Conservation (phyloP, 1,140 invertebrate genomes). For the Pectinophora gossypiella region DNA sequence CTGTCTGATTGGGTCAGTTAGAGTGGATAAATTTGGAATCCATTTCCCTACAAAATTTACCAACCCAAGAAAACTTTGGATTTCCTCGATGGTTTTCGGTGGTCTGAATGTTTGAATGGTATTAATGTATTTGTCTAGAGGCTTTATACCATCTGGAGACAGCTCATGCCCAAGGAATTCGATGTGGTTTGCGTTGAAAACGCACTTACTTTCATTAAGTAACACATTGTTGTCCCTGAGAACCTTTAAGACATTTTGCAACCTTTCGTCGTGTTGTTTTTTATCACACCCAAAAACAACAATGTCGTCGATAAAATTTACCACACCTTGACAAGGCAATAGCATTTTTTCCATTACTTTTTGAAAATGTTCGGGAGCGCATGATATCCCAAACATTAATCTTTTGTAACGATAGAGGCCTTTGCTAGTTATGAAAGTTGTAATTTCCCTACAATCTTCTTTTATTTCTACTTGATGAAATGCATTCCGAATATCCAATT, state of each 20-base stretch:
- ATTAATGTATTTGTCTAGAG: slow-evolving; percentile 5
- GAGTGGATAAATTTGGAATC: slow-evolving; percentile 21
- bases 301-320: slow-evolving; percentile 13
- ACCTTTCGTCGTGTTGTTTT: neutral
- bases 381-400: slow-evolving; percentile 11
- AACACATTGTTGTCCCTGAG: neutral
- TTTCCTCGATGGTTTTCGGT: neutral
- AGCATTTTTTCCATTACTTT: slow-evolving; percentile 19
- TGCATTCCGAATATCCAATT: slow-evolving; percentile 22
- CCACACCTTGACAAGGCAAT: slow-evolving; percentile 9
- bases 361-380: slow-evolving; percentile 22
- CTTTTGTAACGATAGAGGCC: slow-evolving; percentile 24
- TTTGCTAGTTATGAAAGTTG: slow-evolving; percentile 23
- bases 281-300: slow-evolving; percentile 2
- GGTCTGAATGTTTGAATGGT: slow-evolving; percentile 10
- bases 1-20: neutral
- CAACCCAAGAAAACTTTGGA: slow-evolving; percentile 3
- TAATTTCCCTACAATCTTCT: slow-evolving; percentile 19
- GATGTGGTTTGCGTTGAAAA: neutral
- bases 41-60: slow-evolving; percentile 8
- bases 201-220: slow-evolving; percentile 3
- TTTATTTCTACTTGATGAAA: slow-evolving; percentile 30
- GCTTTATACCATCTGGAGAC: slow-evolving; percentile 9
- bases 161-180: slow-evolving; percentile 15
- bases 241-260: slow-evolving; percentile 1